Evolutionary conservation across 2,797 vertebrate genomes (phyloP).

Genomic region (Orientallactaga sibirica): DNA sequence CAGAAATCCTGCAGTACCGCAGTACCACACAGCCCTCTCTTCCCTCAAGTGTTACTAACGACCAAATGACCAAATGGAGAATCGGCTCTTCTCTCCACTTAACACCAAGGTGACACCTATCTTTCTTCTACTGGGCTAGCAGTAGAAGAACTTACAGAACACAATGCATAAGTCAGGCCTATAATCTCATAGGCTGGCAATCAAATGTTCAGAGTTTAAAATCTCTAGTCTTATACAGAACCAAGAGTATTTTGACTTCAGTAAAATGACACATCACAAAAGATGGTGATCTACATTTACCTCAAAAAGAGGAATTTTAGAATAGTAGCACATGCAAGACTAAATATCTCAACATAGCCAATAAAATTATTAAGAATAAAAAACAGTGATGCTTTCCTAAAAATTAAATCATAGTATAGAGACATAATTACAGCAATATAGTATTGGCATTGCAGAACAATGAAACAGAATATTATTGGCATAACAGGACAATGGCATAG

Average conservation of each 20-base stretch:
- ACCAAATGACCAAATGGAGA: background rate
- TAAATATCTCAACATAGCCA: background rate
- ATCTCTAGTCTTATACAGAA: background rate
- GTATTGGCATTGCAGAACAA: background rate
- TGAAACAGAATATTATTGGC: background rate
- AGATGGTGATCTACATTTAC: background rate
- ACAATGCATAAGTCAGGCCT: background rate
- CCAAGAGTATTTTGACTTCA: background rate
- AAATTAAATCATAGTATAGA: background rate
- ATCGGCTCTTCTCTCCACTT: background rate
- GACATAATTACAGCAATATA: background rate
- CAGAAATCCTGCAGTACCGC: background rate
- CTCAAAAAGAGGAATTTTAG: conserved; percentile 13
- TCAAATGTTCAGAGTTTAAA: background rate
- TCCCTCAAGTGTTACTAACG: background rate
- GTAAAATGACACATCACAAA: background rate
- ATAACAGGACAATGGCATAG: no score
- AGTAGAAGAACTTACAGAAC: background rate
- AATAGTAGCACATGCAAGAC: background rate
- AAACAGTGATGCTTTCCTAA: conserved; percentile 24
- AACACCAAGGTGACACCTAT: background rate
- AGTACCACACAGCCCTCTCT: no score
- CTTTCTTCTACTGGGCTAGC: background rate
- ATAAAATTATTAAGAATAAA: conserved; percentile 17
- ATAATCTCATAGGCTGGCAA: background rate